phyloP scores from a whole-genome alignment of 2,888 invertebrate species.

The Cephalotes varians region DNA sequence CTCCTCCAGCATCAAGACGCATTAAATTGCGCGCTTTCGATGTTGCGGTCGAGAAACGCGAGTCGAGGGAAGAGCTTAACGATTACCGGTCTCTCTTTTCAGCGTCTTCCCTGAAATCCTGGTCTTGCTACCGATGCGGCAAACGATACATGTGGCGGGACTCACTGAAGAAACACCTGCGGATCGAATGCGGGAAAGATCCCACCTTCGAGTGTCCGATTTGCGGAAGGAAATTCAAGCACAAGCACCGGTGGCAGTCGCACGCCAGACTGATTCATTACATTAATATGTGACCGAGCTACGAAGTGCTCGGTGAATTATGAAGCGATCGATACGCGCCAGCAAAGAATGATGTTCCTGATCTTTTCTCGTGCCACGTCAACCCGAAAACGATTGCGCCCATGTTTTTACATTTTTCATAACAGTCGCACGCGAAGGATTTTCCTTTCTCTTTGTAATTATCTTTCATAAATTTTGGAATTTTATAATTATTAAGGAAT shows the following conservation, averaged over 20 bases:
- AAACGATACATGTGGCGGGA: constrained; percentile 81
- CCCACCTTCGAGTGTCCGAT: constrained; percentile 80
- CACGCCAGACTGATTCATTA: constrained; percentile 73
- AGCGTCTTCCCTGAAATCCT: constrained; percentile 70
- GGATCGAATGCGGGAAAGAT: constrained; percentile 82
- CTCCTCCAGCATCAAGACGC: neutral
- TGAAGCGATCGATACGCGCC: neutral
- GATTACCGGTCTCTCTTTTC: constrained; percentile 65
- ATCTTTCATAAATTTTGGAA: neutral
- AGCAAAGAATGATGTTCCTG: neutral
- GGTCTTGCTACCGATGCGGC: constrained; percentile 79
- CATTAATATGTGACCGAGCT: constrained; percentile 67
- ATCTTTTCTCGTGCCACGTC: neutral
- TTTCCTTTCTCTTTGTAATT: neutral
- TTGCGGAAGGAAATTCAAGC: constrained; percentile 81
- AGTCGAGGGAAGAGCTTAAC: constrained; percentile 20
- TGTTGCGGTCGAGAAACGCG: constrained; percentile 12
- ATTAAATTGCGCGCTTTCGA: constrained; percentile 34
- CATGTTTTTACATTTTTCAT: neutral
- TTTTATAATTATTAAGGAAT: neutral
- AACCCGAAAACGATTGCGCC: neutral
- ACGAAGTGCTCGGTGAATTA: constrained; percentile 1
- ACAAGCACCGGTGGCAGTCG: constrained; percentile 80
- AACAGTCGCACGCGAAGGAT: neutral
- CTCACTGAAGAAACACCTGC: constrained; percentile 80